Evolutionary conservation across 2,797 vertebrate genomes (phyloP), one percentile per base, ranked within the genome.

Genomic region (Australoheros facetus): DNA sequence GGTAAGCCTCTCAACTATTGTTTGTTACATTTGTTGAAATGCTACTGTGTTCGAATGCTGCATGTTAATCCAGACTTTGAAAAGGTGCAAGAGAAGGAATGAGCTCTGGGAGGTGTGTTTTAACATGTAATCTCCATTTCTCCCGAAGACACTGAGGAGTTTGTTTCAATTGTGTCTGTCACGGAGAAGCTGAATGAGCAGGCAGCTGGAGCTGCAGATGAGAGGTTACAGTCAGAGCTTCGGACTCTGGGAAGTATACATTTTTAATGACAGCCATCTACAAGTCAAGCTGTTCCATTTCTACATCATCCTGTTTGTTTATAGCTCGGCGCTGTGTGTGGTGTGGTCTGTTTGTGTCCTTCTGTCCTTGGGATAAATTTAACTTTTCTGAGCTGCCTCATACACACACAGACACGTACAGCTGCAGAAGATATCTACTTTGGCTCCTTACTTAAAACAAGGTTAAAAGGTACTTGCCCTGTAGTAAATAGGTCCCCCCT

Each of bases 111-210:
- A 42, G 39, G 32, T 57, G 30, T 58, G 32, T 51, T 83, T 83
- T 80, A 64, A 78, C 37, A 11, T 51, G 32, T 69, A 6, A 77
- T 82, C 58, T 87, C 70, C 10, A 23, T 89, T 77, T 87, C 58
- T 91, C 85, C 96, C 93, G 77, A 94, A 99, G 98, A 98, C 85
- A 93, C 97, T 88, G 98, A 98, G 93, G 97, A 98, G 89, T 99
- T 99, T 96, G 97, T 97, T 82, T 97, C 97, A 37, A 96, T 99
- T 87, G 95, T 98, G 84, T 96, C 97, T 78, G 90, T 96, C 85
- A 91, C 95, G 87, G 96, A 97, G 96, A 96, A 95, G 90, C 94
- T 97, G 89, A 96, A 94, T 91, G 96, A 97, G 92, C 96, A 96
- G 87, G 96, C 95, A 75, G 95, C 96, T 78, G 78, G 62, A 54